phyloP scores from a whole-genome alignment of 2,113 vertebrate genomes.

The Ceyx melanurus region DNA sequence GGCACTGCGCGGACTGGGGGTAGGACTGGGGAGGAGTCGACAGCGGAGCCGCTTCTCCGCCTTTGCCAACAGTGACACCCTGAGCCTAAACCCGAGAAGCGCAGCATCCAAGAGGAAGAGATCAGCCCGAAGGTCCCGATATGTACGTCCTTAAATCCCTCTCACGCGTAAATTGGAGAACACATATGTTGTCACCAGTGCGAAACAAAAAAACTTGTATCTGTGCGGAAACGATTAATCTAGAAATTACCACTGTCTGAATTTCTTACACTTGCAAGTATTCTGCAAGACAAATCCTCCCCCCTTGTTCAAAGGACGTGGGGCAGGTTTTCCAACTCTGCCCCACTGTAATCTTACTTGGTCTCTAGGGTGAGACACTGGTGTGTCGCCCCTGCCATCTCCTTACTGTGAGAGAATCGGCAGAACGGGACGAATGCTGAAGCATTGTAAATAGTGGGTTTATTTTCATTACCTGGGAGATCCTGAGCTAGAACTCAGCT shows the following conservation, averaged over 20 bases:
- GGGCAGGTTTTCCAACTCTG: not conserved
- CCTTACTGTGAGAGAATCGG: not conserved
- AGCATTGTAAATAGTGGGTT: fast-evolving
- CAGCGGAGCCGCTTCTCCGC: not conserved
- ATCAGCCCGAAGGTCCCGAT: not conserved
- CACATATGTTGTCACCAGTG: fast-evolving
- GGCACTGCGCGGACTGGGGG: not conserved
- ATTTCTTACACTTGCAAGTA: not conserved
- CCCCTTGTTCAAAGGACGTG: fast-evolving
- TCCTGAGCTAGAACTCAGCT: not conserved
- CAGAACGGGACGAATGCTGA: fast-evolving
- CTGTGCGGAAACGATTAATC: not conserved
- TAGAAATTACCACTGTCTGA: not conserved
- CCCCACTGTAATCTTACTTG: not conserved
- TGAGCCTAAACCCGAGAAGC: not conserved
- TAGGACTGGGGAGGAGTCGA: not conserved
- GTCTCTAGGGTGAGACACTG: fast-evolving
- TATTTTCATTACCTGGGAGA: fast-evolving
- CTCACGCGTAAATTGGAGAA: fast-evolving
- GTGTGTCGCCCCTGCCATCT: fast-evolving
- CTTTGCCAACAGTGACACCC: constrained; percentile 47
- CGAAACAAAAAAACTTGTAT: not conserved
- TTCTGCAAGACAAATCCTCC: not conserved
- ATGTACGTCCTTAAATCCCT: fast-evolving
- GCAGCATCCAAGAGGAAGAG: not conserved